Conservation (phyloP, 92 coral and sea anemone genomes). For the Zoanthus gigantus region DNA sequence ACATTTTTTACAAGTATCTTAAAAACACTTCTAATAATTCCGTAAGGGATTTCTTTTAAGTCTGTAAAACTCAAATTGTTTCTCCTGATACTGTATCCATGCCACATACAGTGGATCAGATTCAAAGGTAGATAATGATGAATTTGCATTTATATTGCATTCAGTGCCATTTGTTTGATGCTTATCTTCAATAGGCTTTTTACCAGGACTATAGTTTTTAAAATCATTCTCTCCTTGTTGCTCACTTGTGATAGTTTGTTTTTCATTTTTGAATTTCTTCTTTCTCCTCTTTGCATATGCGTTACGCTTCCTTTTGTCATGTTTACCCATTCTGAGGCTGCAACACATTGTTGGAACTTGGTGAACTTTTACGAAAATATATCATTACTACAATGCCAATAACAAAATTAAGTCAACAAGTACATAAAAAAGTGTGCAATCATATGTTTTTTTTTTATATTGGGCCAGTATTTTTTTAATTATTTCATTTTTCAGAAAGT, state of each 20-base stretch:
- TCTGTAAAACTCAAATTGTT: constrained; percentile 1
- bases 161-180: background rate
- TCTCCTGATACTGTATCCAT: background rate
- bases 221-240: background rate
- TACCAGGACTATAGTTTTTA: background rate
- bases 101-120: constrained; percentile 10
- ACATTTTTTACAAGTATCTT: background rate
- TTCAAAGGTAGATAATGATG: background rate
- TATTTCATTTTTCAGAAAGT: background rate
- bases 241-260: background rate
- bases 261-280: background rate
- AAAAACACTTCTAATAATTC: background rate
- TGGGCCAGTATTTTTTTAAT: background rate
- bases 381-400: background rate
- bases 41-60: background rate
- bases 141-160: background rate
- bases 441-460: background rate
- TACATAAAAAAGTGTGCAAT: background rate
- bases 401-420: background rate
- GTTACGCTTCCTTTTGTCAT: background rate
- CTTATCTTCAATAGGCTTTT: background rate
- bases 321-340: constrained; percentile 7
- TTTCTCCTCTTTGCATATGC: constrained; percentile 15
- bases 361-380: background rate
- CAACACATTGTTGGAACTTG: background rate